Evolutionary conservation across 2,797 vertebrate species (phyloP), one percentile per base, ranked within the genome.

Genomic region (Channa striata): DNA sequence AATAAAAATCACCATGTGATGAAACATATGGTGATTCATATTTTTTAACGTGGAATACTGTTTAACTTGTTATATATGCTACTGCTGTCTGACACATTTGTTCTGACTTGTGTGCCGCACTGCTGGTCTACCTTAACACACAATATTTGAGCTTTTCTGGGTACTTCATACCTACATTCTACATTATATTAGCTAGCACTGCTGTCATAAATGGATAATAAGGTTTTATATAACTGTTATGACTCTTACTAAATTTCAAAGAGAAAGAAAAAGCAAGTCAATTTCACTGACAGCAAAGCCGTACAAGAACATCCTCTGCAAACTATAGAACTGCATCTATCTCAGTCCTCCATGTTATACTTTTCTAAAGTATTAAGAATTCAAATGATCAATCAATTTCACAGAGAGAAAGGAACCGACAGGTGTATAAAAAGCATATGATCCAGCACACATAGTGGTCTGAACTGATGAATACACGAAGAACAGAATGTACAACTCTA

Each of bases 161-260:
- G 25, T 30, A 30, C 25, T 30, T 30, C 25, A 30, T 30, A 1
- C 4, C 25, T 30, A 6, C 6, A 12, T n/a, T 36, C 34, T 9
- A 9, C 34, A 5, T n/a, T 36, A 36, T 36, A 36, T 36, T 36
- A 9, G 9, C 19, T 21, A 33, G 5, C 43, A 42, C 63, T 44
- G 33, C 23, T 43, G 6, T 39, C 13, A 58, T 20, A 59, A 48
- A 20, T 20, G 10, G 2, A 37, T 46, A 68, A 3, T 30, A 8
- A 16, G 23, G 59, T 60, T 34, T 21, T 7, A 17, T 46, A 50
- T 30, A 33, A 51, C 65, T 67, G 30, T 21, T 8, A 59, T 68
- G 65, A 63, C n/a, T 54, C 56, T 67, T 6, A 58, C 74, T 76
- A 72, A 74, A 74, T 59, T 42, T 57, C 53, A 68, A 34, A 33